phyloP scores from a whole-genome alignment of 2,797 vertebrate species.

The Lepus oiostolus region DNA sequence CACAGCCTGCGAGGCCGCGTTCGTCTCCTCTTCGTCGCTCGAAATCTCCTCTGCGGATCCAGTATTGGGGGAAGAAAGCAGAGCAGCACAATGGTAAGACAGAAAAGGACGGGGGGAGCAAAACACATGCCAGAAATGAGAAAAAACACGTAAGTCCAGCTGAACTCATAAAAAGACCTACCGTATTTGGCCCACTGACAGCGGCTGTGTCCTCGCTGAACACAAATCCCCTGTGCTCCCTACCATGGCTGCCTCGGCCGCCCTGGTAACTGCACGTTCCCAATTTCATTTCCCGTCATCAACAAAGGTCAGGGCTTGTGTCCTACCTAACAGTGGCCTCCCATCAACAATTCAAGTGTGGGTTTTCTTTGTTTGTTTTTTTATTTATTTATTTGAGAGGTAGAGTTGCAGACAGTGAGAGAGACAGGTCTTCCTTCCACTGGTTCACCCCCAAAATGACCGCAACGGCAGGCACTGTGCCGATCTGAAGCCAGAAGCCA shows the following conservation, averaged over 20 bases:
- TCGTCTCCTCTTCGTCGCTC: slow-evolving; percentile 96
- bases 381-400: too few species aligned
- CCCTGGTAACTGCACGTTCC: background rate
- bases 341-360: background rate
- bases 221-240: background rate
- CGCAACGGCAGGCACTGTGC: too few species aligned
- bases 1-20: slow-evolving; percentile 88
- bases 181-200: slow-evolving; percentile 32
- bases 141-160: slow-evolving; percentile 7
- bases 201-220: slow-evolving; percentile 21
- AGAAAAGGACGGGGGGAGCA: background rate
- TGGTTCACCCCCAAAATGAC: too few species aligned
- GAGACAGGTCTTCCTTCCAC: too few species aligned
- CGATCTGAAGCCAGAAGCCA: too few species aligned
- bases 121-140: background rate
- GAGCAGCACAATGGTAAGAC: background rate
- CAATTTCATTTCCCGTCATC: background rate
- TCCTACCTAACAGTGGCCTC: slow-evolving; percentile 23
- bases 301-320: background rate
- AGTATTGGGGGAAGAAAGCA: background rate
- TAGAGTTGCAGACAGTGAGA: too few species aligned
- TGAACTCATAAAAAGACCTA: slow-evolving; percentile 2
- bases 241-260: background rate
- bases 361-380: too few species aligned
- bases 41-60: slow-evolving; percentile 94